Evolutionary conservation across 2,888 invertebrate genomes (phyloP), one percentile per base, ranked within the genome.

Genomic region (Dicyrtomina minuta): DNA sequence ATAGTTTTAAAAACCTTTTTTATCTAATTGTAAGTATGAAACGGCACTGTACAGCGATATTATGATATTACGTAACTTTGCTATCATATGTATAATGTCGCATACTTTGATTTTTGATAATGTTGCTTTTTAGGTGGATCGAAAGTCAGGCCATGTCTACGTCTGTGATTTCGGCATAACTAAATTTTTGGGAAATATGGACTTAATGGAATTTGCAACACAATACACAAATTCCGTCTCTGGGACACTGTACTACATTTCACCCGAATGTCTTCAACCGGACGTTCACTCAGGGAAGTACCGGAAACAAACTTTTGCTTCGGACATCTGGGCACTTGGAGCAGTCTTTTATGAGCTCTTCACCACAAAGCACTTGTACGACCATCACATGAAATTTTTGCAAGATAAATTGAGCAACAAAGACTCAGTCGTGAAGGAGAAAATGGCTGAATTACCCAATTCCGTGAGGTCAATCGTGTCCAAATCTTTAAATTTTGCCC

Each of bases 111-210:
- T 5, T 33, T 33, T 33, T 33, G 8, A n/a, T n/a, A n/a, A n/a
- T n/a, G n/a, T n/a, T 33, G 4, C 8, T 33, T 58, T 66, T 1
- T 17, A 66, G 66, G 53, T 66, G 26, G 66, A 65, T n/a, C 51
- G 26, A 33, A 65, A 26, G 33, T 5, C 41, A 1, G 43, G 56
- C 13, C 55, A 66, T 10, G 5, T 66, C 6, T 56, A 26, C 43
- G 53, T 66, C 13, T 66, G 66, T 41, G 66, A 66, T n/a, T 66
- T 66, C 20, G 66, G 66, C 4, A 66, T 66, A n/a, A 66, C 66
- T 6, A 55, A 55, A 17, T 66, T 55, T 33, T 41, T 66, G 2
- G 66, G 66, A n/a, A 26, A n/a, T 20, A 56, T 56, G 41, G 66
- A 66, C 66, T 33, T 5, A 3, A 33, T 33, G 33, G 3, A 3